phyloP scores from a whole-genome alignment of 2,888 invertebrate genomes.

The Rhorus exstirpatorius region DNA sequence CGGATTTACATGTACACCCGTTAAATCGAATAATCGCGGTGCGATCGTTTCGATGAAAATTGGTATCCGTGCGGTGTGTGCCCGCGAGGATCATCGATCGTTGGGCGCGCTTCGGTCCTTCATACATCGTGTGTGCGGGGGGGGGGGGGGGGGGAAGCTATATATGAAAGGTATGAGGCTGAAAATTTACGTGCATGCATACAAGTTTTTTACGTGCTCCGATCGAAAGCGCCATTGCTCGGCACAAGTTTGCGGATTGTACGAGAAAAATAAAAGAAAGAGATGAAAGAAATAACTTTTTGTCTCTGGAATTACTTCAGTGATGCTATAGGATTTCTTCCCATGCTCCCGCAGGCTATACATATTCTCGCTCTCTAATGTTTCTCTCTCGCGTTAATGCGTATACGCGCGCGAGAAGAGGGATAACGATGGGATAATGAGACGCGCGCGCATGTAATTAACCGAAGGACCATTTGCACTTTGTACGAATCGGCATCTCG shows the following conservation, averaged over 20 bases:
- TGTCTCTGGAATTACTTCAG: conserved; percentile 9
- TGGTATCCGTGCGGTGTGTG: conserved; percentile 60
- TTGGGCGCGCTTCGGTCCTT: conserved; percentile 39
- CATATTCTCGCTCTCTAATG: background rate
- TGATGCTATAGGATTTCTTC: conserved; percentile 31
- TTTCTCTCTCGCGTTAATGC: conserved; percentile 63
- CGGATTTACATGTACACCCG: conserved; percentile 34
- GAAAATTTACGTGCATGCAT: conserved; percentile 62
- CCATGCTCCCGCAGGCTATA: conserved; percentile 50
- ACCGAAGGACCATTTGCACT: conserved; percentile 71
- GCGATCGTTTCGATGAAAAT: conserved; percentile 59
- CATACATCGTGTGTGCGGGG: conserved; percentile 4
- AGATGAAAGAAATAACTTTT: conserved; percentile 9
- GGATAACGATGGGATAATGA: conserved; percentile 73
- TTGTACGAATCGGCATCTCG: conserved; percentile 60
- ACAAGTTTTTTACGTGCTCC: conserved; percentile 32
- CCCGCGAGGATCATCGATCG: conserved; percentile 63
- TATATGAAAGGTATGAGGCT: background rate
- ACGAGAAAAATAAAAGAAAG: background rate
- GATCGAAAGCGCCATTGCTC: conserved; percentile 20
- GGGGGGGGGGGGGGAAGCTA: background rate
- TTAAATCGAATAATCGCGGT: conserved; percentile 65
- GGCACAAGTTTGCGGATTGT: conserved; percentile 16
- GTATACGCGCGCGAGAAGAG: conserved; percentile 63
- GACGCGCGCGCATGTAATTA: conserved; percentile 72